These are phyloP conservation scores for Onychostoma macrolepis DNA, from an alignment of 2,113 vertebrate species.

Conservation along the genomic window DNA sequence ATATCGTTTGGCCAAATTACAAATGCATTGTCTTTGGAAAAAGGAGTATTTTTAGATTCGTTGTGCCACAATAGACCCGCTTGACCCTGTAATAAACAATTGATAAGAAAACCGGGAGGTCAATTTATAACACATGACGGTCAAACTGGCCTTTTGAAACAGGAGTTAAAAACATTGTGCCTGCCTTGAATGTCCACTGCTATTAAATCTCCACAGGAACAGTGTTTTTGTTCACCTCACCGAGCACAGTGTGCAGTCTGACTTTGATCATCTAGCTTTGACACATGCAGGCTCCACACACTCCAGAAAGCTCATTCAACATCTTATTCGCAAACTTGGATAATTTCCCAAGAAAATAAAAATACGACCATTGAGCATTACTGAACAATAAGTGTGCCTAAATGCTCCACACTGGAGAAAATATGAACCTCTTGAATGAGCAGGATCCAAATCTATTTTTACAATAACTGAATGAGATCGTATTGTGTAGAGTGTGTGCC, in stretches of 20 bases:
- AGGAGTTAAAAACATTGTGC: conserved; percentile 35
- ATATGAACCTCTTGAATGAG: conserved; percentile 14
- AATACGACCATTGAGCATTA: conserved; percentile 18
- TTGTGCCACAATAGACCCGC: conserved; percentile 53
- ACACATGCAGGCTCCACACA: conserved; percentile 30
- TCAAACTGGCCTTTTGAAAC: conserved; percentile 11
- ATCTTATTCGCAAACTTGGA: neutral
- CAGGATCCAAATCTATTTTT: conserved; percentile 1
- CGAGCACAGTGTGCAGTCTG: conserved; percentile 56
- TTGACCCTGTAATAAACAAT: conserved; percentile 55
- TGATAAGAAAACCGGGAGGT: conserved; percentile 59
- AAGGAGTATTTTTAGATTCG: conserved; percentile 17
- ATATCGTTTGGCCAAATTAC: conserved; percentile 28
- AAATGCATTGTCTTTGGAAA: conserved; percentile 31
- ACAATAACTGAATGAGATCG: neutral
- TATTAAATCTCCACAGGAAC: neutral
- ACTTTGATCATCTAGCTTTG: conserved; percentile 56
- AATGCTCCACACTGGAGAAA: neutral
- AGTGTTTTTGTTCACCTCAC: conserved; percentile 5
- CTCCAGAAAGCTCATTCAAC: conserved; percentile 8
- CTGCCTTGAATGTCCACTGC: conserved; percentile 20
- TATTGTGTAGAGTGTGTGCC: neutral
- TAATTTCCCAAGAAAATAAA: conserved; percentile 17
- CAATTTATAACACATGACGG: conserved; percentile 22
- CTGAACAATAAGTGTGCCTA: conserved; percentile 13